A percentile compares a stretch with the other conserved stretches of the same genome.
Evolutionary conservation across 2,888 invertebrate species (phyloP).

Genomic region (Embidobia sp.): DNA sequence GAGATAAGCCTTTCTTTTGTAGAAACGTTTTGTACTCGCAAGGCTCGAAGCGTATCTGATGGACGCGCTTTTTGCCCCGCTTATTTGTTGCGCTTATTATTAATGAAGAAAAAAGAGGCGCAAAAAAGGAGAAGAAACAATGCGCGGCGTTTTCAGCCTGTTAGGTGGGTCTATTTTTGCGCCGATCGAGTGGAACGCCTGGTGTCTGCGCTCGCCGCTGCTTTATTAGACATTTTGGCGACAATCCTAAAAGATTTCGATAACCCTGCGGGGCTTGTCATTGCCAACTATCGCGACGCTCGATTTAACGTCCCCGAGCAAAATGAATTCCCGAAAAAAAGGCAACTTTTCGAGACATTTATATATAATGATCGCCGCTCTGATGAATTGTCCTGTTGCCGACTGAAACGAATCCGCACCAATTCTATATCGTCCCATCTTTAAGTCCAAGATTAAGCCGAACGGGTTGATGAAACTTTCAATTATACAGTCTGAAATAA

Average conservation of each 20-base stretch:
- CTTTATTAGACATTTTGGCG: constrained; percentile 68
- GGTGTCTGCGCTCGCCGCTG: constrained; percentile 38
- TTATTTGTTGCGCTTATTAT: background rate
- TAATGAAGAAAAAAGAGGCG: background rate
- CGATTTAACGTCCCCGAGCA: constrained; percentile 50
- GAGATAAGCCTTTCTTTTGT: constrained; percentile 52
- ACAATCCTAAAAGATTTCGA: constrained; percentile 68
- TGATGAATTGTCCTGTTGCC: constrained; percentile 36
- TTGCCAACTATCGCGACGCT: constrained; percentile 64
- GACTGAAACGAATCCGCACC: no score
- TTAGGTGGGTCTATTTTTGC: constrained; percentile 52
- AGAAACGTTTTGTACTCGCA: constrained; percentile 46
- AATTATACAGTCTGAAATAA: no score
- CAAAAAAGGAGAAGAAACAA: background rate
- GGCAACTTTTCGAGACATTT: constrained; percentile 23
- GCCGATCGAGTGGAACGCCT: constrained; percentile 53
- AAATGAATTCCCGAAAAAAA: constrained; percentile 25
- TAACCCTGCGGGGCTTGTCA: constrained; percentile 54
- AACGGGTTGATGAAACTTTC: no score
- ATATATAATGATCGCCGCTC: constrained; percentile 33
- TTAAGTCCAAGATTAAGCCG: no score
- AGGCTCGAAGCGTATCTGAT: constrained; percentile 31
- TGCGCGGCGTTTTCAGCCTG: constrained; percentile 21
- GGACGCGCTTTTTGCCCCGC: background rate
- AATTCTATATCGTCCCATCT: no score